phyloP scores from a whole-genome alignment of 2,113 vertebrate species.

The Cyanoderma ruficeps region DNA sequence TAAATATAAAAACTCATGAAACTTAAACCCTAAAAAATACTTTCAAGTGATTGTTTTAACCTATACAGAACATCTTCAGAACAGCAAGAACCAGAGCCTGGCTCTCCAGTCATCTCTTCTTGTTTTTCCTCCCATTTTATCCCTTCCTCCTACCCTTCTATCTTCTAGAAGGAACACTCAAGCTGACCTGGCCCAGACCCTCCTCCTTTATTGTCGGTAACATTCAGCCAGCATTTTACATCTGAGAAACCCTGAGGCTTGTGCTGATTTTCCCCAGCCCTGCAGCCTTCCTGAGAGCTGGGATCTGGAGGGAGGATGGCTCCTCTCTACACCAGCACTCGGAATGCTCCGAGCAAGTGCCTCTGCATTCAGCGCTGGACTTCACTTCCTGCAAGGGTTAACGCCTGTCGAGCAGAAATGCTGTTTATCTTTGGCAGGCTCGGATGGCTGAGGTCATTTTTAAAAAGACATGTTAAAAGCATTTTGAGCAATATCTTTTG shows the following conservation, averaged over 20 bases:
- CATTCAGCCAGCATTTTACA: not conserved
- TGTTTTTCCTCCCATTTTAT: not conserved
- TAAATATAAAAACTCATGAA: not conserved
- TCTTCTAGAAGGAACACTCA: not conserved
- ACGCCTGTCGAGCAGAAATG: not conserved
- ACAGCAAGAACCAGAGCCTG: not conserved
- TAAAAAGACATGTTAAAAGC: constrained; percentile 18
- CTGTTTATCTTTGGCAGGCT: constrained; percentile 34
- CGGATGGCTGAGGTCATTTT: constrained; percentile 1
- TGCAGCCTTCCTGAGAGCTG: not conserved
- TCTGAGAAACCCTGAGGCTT: not conserved
- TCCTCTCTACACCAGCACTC: not conserved
- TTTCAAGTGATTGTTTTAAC: not conserved
- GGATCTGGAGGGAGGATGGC: not conserved
- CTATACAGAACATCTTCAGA: not conserved
- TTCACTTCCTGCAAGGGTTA: not conserved
- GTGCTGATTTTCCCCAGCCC: not conserved
- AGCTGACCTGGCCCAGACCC: not conserved
- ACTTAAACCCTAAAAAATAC: not conserved
- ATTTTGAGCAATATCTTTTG: constrained; percentile 36
- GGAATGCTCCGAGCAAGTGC: not conserved
- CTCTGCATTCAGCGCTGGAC: not conserved
- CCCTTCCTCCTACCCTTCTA: not conserved
- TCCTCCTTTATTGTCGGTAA: not conserved
- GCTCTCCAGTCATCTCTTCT: not conserved